A percentile compares a stretch with the other conserved stretches of the same genome.
Evolutionary conservation across 2,113 vertebrate genomes (phyloP).

Genomic region (Miniopterus natalensis): DNA sequence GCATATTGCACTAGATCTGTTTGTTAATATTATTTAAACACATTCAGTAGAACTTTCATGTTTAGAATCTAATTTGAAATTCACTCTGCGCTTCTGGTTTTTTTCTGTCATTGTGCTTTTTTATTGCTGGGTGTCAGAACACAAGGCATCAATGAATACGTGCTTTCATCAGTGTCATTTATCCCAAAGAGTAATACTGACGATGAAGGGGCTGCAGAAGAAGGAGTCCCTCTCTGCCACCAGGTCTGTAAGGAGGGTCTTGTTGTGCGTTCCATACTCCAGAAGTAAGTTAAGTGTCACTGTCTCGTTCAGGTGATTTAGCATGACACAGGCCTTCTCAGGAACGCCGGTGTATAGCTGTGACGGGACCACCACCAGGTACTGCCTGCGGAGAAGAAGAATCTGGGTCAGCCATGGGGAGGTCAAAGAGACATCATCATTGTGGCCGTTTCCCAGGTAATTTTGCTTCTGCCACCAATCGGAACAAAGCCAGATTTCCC

Average conservation of each 20-base stretch:
- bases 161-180: background rate
- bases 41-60: background rate
- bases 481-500: background rate
- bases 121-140: background rate
- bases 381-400: constrained; percentile 79
- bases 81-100: background rate
- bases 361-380: constrained; percentile 80
- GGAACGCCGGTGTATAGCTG: constrained; percentile 20
- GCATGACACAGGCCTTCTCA: constrained; percentile 84
- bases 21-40: background rate
- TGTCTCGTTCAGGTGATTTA: constrained; percentile 87
- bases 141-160: background rate
- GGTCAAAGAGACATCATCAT: background rate
- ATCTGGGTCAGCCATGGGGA: background rate
- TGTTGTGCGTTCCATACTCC: background rate
- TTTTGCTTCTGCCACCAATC: background rate
- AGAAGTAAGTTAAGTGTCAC: constrained; percentile 78
- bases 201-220: constrained; percentile 62
- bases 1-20: background rate
- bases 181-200: constrained; percentile 63
- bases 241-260: constrained; percentile 61
- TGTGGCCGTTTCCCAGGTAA: background rate
- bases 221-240: constrained; percentile 34
- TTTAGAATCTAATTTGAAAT: background rate
- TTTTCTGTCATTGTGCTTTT: background rate